Conservation (phyloP, 2,888 invertebrate species). For the Phengaris alcon region DNA sequence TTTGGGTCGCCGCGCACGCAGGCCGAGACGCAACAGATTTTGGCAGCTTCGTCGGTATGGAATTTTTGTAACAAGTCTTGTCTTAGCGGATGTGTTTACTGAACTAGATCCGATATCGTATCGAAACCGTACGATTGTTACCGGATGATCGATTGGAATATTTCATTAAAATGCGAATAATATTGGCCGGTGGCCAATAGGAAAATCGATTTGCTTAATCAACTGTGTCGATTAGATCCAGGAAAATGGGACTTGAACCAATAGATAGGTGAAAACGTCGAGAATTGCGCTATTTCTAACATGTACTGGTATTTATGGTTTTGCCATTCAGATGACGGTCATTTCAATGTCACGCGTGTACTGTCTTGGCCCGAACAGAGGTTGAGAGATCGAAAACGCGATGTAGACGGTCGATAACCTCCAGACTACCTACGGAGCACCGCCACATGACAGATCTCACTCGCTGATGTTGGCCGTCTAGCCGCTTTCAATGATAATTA, state of each 20-base stretch:
- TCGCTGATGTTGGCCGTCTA: slow-evolving; percentile 47
- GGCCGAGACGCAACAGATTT: slow-evolving; percentile 62
- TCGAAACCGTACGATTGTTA: slow-evolving; percentile 27
- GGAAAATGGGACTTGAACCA: neutral
- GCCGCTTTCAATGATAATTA: slow-evolving; percentile 35
- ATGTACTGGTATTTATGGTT: neutral
- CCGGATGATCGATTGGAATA: slow-evolving; percentile 38
- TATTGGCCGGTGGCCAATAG: slow-evolving; percentile 63
- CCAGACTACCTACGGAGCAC: slow-evolving; percentile 49
- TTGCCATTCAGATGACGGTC: neutral
- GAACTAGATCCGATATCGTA: slow-evolving; percentile 4
- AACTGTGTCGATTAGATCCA: slow-evolving; percentile 4
- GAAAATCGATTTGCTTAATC: slow-evolving; percentile 40
- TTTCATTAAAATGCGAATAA: slow-evolving; percentile 52
- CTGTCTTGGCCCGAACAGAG: slow-evolving; percentile 30
- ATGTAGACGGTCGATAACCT: slow-evolving; percentile 68
- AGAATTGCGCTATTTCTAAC: neutral
- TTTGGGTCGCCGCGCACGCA: slow-evolving; percentile 43
- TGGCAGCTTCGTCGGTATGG: slow-evolving; percentile 52
- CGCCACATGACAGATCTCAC: slow-evolving; percentile 44
- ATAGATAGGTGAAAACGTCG: neutral
- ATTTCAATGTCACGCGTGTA: neutral
- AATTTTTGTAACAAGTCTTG: slow-evolving; percentile 26
- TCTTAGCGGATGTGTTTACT: slow-evolving; percentile 2
- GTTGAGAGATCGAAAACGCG: slow-evolving; percentile 44